A percentile compares a stretch with the other conserved stretches of the same genome.
phyloP scores from a whole-genome alignment of 2,888 invertebrate species.

The Limenitis camilla region DNA sequence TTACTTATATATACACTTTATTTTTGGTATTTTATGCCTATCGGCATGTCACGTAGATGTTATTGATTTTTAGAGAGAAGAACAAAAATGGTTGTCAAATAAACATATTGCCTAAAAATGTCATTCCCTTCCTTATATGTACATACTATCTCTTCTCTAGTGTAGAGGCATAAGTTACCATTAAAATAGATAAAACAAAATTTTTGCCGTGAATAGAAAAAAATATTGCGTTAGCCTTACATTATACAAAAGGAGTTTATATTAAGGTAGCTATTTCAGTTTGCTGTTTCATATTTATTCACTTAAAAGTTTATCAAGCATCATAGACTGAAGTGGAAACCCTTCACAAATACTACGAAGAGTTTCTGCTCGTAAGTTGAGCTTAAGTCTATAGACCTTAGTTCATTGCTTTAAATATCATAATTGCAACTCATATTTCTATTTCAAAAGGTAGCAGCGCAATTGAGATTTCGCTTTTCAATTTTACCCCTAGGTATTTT shows the following conservation, averaged over 20 bases:
- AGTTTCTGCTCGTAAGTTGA: background rate
- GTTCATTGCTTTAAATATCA: background rate
- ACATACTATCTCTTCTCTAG: no score
- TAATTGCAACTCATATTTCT: slow-evolving; percentile 8
- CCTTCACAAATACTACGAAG: slow-evolving; percentile 4
- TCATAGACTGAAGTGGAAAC: slow-evolving; percentile 1
- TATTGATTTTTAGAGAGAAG: no score
- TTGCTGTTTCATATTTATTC: background rate
- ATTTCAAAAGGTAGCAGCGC: slow-evolving; percentile 1
- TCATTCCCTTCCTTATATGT: no score
- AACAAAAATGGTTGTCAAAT: no score
- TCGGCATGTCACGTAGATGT: no score
- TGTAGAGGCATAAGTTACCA: no score
- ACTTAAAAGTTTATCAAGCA: background rate
- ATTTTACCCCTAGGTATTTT: slow-evolving; percentile 28
- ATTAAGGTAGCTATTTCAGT: background rate
- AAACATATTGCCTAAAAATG: no score
- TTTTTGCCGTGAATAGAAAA: background rate
- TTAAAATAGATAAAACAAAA: background rate
- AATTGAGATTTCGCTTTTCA: slow-evolving; percentile 19
- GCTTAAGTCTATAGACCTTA: slow-evolving; percentile 3
- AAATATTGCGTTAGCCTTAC: background rate
- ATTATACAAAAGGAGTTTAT: background rate
- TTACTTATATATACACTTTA: no score
- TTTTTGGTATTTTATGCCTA: no score